Conservation (phyloP, 2,113 vertebrate genomes). For the Tachysurus vachellii region DNA sequence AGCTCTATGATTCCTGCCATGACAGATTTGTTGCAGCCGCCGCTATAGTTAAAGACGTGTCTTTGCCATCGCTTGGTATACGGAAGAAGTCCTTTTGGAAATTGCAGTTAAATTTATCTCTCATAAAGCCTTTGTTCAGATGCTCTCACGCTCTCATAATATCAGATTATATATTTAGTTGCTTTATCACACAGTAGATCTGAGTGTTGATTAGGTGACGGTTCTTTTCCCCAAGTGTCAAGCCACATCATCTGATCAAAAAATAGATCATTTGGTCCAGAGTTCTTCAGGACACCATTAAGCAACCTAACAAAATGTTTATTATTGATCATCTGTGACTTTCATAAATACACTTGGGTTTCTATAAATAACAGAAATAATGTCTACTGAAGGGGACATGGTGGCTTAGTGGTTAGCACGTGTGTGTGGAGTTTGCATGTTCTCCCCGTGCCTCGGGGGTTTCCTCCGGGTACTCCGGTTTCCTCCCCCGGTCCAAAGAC, state of each 20-base stretch:
- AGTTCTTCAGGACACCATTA: background rate
- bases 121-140: background rate
- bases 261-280: background rate
- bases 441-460: too few species aligned
- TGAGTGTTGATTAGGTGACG: background rate
- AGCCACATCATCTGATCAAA: background rate
- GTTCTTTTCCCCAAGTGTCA: background rate
- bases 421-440: too few species aligned
- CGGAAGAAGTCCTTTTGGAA: background rate
- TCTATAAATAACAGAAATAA: too few species aligned
- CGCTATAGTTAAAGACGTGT: background rate
- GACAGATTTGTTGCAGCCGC: background rate
- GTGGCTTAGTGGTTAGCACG: too few species aligned
- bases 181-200: background rate
- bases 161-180: background rate
- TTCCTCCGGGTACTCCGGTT: too few species aligned
- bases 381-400: too few species aligned
- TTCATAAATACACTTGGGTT: too few species aligned
- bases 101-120: background rate
- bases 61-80: background rate
- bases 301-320: background rate
- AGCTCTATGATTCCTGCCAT: background rate
- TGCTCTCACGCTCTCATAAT: background rate
- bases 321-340: background rate
- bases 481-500: too few species aligned